Base-by-base conservation (phyloP, 2,797 vertebrate species). In the Molossus alvarezi region DNA sequence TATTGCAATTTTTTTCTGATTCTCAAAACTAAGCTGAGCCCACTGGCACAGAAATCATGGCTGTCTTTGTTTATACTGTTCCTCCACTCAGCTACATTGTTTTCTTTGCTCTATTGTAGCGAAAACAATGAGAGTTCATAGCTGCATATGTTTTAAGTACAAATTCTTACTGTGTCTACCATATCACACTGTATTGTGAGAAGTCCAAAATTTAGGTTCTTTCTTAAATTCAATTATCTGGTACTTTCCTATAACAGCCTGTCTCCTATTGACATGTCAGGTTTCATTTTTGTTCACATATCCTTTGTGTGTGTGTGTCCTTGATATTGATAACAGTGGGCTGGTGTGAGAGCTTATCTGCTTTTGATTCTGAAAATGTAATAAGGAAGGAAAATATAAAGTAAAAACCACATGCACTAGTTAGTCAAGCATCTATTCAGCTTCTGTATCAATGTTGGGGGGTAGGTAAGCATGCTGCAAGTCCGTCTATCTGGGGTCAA, bases 211-310 rank as follows among this genome's bases (percentile, higher is more conserved):
- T 97, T 97, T 98, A 95, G 96, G 57, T 97, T 97, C 88, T 97
- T 94, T 98, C 97, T 98, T 98, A 98, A 98, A 98, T 99, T 99
- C 98, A 98, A 99, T 99, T 99, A 99, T 99, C 98, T 98, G 95
- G 95, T 97, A 96, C 85, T 98, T 98, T 97, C 97, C 97, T 97
- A 88, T 97, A 98, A 98, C 96, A 98, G 79, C 80, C 98, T 97
- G 98, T 98, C 98, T 98, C 64, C 95, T 98, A 97, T 95, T 98
- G 98, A 98, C 97, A 97, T 98, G 97, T 91, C 97, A 97, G 98
- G 98, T 98, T 98, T 98, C 97, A 99, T 99, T 98, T 98, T 98
- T 96, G 94, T 97, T 97, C 97, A 95, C 97, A 94, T 95, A 95
- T 98, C 97, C 96, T 97, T 97, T 96, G 87, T 97, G 91, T 95